Base-by-base conservation (phyloP, 2,888 invertebrate species). In the Heliconius erato region DNA sequence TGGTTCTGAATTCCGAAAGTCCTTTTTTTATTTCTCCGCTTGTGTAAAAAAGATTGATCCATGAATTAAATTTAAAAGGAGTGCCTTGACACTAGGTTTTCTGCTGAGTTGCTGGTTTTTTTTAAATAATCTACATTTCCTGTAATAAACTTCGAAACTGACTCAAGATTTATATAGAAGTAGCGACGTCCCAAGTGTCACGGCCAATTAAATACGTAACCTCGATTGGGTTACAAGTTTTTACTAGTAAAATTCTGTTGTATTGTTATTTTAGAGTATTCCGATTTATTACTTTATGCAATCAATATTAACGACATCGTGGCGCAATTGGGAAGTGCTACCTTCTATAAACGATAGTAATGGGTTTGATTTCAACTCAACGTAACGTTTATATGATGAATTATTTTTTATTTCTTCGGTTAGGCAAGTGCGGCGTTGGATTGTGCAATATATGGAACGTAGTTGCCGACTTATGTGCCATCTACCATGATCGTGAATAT, bases 271-370 rank as follows among this genome's bases (percentile, higher is more conserved):
- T 44, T 49, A 72, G 44, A 49, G 26, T 44, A 72, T 72, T 72
- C 44, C 72, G 44, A 72, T 72, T 72, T 72, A 72, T 44, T 72
- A 72, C 72, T 49, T 72, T 28, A 67, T 67, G 67, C 67, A 72
- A 72, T 72, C 72, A 72, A 44, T 49, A 26, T 72, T 16, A 44
- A 49, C 26, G 28, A 44, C 72, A 3, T 49, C 7, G 26, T 72
- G 44, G 26, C 26, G 40, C 32, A 72, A 72, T 49, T 72, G 19
- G 11, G 14, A 26, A 72, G 44, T 16, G 72, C 16, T 23, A 5
- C 6, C 2, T 16, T 44, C 3, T 72, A 26, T 26, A 44, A 26
- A 49, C 26, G 0, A 72, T 72, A 11, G 44, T 67, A 28, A 67
- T 28, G 19, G 67, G 28, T 67, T 67, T 67, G 67, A 67, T 67